Evolutionary conservation across 2,113 vertebrate genomes (phyloP).

Genomic region (Cairina moschata): DNA sequence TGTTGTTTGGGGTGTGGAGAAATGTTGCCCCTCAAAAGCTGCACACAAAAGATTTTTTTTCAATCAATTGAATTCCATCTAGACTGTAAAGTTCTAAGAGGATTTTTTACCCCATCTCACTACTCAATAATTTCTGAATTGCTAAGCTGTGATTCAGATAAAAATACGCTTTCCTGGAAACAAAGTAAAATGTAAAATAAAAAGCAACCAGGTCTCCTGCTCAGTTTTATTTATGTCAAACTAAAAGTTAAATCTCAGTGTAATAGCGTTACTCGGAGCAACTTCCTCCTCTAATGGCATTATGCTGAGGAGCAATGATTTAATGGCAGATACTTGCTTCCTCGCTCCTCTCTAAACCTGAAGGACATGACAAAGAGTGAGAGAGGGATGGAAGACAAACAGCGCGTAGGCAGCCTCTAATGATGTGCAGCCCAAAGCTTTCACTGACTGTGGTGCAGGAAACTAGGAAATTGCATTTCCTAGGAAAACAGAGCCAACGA

Average conservation of each 20-base stretch:
- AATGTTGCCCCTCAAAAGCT: neutral
- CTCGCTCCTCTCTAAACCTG: neutral
- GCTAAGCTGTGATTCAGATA: neutral
- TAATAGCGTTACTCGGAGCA: neutral
- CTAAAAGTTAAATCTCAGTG: neutral
- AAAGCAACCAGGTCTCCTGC: neutral
- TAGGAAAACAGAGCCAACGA: neutral
- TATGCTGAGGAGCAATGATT: neutral
- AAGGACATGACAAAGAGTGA: neutral
- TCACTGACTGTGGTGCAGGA: fast-evolving
- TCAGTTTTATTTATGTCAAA: neutral
- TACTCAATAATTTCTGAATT: neutral
- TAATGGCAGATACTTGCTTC: neutral
- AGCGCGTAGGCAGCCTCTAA: neutral
- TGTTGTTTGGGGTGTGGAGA: neutral
- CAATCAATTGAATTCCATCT: neutral
- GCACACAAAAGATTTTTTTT: neutral
- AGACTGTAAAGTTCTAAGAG: neutral
- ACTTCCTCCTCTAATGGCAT: neutral
- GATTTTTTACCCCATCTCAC: neutral
- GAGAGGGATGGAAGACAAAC: neutral
- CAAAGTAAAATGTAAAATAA: neutral
- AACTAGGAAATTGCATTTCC: neutral
- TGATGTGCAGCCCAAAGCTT: neutral
- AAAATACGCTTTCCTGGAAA: conserved; percentile 27